Percentiles rank a stretch among this genome's conserved stretches.
Evolutionary conservation across 2,113 vertebrate species (phyloP).

Genomic region (Puma concolor): DNA sequence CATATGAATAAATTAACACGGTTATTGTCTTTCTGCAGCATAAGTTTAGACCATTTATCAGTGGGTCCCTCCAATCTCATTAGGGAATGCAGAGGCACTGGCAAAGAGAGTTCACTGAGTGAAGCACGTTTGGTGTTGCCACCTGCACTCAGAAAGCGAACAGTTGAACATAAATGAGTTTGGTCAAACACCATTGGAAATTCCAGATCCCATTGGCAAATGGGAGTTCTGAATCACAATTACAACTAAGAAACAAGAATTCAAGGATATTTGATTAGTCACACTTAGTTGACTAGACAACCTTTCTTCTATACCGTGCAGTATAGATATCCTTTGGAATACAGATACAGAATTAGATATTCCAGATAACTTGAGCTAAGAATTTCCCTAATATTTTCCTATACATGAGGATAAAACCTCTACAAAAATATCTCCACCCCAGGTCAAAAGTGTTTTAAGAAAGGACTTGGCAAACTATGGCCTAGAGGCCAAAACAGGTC

Average conservation of each 20-base stretch:
- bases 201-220: neutral
- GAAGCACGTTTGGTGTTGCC: neutral
- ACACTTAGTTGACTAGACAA: neutral
- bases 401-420: neutral
- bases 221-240: neutral
- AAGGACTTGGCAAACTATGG: neutral
- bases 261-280: neutral
- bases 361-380: neutral
- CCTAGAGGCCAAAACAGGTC: neutral
- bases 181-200: neutral
- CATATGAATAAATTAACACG: neutral
- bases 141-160: neutral
- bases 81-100: neutral
- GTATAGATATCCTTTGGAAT: neutral
- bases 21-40: neutral
- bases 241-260: neutral
- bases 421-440: neutral
- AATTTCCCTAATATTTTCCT: neutral
- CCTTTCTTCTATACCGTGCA: neutral
- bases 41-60: neutral
- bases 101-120: neutral
- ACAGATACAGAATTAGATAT: neutral
- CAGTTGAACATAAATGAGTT: neutral
- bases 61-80: neutral
- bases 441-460: neutral